Evolutionary conservation across 2,888 invertebrate genomes (phyloP).

Genomic region (Pseudanteris insignis): DNA sequence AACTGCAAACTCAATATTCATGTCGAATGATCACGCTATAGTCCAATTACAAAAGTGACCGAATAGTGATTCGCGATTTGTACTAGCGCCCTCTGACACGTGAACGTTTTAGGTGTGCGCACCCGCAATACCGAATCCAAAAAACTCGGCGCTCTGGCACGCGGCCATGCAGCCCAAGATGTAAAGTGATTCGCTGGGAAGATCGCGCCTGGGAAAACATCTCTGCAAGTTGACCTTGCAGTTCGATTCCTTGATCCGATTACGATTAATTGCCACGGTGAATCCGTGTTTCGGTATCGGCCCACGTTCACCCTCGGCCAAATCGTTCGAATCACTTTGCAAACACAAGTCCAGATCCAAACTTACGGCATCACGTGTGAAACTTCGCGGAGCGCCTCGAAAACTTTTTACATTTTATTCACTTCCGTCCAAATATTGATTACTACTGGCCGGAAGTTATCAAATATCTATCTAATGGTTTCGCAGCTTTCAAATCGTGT

Average conservation of each 20-base stretch:
- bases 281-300: slow-evolving; percentile 36
- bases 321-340: slow-evolving; percentile 27
- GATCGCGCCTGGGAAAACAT: slow-evolving; percentile 38
- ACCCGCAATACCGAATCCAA: slow-evolving; percentile 22
- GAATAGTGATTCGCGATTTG: slow-evolving; percentile 38
- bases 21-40: slow-evolving; percentile 47
- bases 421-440: too few relatives aligned
- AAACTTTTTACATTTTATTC: not conserved
- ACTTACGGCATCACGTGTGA: slow-evolving; percentile 6
- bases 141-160: slow-evolving; percentile 41
- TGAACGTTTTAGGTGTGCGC: slow-evolving; percentile 2
- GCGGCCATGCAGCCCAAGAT: slow-evolving; percentile 44
- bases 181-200: slow-evolving; percentile 36
- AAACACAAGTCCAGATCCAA: slow-evolving; percentile 2
- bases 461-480: too few relatives aligned
- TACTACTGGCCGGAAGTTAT: too few relatives aligned
- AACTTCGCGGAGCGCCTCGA: not conserved
- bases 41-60: slow-evolving; percentile 45
- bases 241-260: slow-evolving; percentile 36
- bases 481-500: too few relatives aligned
- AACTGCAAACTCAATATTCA: slow-evolving; percentile 43
- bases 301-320: slow-evolving; percentile 19
- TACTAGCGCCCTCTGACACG: slow-evolving; percentile 10
- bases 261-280: slow-evolving; percentile 34
- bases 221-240: slow-evolving; percentile 29